Conservation (phyloP, 1,140 invertebrate species). For the Listronotus oregonensis region DNA sequence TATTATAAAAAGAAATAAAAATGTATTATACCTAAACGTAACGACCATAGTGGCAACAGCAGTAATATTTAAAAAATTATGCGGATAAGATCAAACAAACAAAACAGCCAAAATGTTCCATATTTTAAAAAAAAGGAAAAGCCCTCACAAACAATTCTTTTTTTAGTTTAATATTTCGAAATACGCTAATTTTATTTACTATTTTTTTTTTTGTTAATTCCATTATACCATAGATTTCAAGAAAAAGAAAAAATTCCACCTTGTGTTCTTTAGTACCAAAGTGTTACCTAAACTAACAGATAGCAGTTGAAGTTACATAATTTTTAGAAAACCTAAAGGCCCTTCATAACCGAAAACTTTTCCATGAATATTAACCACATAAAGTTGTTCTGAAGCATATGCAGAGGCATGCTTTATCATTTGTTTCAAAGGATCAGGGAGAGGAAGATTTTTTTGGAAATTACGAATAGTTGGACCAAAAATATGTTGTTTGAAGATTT, state of each 20-base stretch:
- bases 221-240: constrained; percentile 19
- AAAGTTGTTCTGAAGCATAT: constrained; percentile 55
- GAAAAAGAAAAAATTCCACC: constrained; percentile 24
- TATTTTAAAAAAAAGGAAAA: no score
- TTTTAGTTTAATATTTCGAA: no score
- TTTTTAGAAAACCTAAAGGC: constrained; percentile 62
- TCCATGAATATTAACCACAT: constrained; percentile 58
- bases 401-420: constrained; percentile 62
- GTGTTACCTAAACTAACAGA: constrained; percentile 53
- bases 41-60: no score
- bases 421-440: constrained; percentile 57
- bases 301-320: constrained; percentile 57
- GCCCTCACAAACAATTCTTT: no score
- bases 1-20: no score
- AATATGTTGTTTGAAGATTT: no score
- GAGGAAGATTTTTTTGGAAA: constrained; percentile 25
- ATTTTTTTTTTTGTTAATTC: constrained; percentile 3
- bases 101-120: no score
- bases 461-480: constrained; percentile 26
- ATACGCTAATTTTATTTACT: no score
- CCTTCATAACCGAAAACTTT: constrained; percentile 57
- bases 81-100: no score
- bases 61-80: no score
- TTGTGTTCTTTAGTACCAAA: constrained; percentile 37
- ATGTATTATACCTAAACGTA: no score